Conservation (phyloP, 2,113 vertebrate genomes). For the Todiramphus chloris region DNA sequence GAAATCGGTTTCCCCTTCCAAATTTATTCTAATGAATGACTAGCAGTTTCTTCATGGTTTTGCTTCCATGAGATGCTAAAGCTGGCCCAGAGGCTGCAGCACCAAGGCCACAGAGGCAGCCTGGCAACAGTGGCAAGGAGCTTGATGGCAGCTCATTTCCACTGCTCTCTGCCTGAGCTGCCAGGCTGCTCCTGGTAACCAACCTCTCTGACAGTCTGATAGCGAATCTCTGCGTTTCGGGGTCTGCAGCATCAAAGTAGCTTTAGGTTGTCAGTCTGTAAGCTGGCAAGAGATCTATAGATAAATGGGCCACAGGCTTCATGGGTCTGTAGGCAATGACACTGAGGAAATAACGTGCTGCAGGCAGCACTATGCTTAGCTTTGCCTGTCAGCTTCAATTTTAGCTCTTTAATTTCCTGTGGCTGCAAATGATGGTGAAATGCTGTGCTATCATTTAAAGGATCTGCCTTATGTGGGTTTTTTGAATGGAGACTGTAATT, state of each 20-base stretch:
- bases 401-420: conserved; percentile 16
- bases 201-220: neutral
- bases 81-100: neutral
- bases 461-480: neutral
- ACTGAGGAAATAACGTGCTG: neutral
- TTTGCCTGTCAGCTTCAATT: conserved; percentile 4
- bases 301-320: neutral
- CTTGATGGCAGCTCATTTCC: neutral
- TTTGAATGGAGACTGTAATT: neutral
- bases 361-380: neutral
- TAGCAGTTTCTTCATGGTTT: neutral
- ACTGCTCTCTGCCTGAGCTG: neutral
- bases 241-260: neutral
- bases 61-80: neutral
- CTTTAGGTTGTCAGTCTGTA: neutral
- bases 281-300: neutral
- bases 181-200: neutral
- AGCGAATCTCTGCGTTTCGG: accelerated
- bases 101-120: neutral
- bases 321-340: neutral
- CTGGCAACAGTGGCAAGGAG: neutral
- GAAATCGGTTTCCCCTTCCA: neutral
- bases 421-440: neutral
- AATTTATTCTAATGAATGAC: neutral
- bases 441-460: neutral